Conservation (phyloP, 2,113 vertebrate species). For the Leucopsar rothschildi region DNA sequence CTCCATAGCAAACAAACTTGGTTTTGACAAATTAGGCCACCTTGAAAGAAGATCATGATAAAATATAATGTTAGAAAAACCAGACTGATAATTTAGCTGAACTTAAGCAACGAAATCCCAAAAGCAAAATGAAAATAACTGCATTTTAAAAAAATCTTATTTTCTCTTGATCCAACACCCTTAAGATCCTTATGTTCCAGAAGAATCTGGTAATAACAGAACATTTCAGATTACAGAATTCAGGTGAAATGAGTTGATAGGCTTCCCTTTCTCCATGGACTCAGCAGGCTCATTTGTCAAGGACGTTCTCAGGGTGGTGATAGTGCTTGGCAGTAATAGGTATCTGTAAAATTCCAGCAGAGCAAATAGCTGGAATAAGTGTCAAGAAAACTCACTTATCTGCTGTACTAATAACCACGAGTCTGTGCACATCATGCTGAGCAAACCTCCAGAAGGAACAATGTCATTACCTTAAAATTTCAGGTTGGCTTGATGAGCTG, state of each 20-base stretch:
- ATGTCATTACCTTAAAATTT: slow-evolving; percentile 45
- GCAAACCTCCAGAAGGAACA: slow-evolving; percentile 25
- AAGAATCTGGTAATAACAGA: not conserved
- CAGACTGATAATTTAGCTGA: not conserved
- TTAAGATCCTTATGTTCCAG: not conserved
- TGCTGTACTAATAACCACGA: slow-evolving; percentile 35
- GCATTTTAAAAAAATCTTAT: not conserved
- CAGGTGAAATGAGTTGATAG: not conserved
- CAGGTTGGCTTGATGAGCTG: slow-evolving; percentile 54
- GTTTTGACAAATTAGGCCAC: not conserved
- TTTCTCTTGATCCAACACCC: not conserved
- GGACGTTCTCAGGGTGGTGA: not conserved
- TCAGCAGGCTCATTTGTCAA: slow-evolving; percentile 34
- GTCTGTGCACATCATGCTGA: slow-evolving; percentile 30
- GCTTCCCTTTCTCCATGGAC: not conserved
- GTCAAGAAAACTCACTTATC: slow-evolving; percentile 28
- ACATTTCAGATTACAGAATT: not conserved
- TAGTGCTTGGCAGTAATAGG: not conserved
- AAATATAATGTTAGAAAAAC: not conserved
- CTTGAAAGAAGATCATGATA: not conserved
- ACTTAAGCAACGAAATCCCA: not conserved
- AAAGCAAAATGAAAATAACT: not conserved
- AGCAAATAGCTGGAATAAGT: slow-evolving; percentile 11
- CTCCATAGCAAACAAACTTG: not conserved
- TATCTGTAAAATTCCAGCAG: slow-evolving; percentile 26